phyloP scores from a whole-genome alignment of 1,140 invertebrate species.

The Episyrphus balteatus region DNA sequence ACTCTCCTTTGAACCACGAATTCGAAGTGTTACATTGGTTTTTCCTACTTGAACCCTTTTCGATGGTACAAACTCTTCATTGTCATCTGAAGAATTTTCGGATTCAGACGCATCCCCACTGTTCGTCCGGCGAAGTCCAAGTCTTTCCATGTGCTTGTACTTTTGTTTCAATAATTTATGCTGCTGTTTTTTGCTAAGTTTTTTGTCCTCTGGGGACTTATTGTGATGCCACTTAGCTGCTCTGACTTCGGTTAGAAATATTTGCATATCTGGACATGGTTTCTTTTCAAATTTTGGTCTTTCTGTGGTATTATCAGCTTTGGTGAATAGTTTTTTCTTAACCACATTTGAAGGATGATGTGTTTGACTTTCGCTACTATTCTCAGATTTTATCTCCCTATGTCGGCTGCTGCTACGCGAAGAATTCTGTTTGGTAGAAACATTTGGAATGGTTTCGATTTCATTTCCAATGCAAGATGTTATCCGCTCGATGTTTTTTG shows the following conservation, averaged over 20 bases:
- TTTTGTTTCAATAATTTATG: conserved; percentile 40
- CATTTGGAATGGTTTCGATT: not conserved
- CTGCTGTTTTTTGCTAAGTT: conserved; percentile 32
- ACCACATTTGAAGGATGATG: conserved; percentile 19
- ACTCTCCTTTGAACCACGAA: conserved; percentile 13
- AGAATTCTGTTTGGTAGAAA: not conserved
- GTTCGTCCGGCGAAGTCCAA: conserved; percentile 36
- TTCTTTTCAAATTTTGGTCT: conserved; percentile 10
- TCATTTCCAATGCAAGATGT: conserved; percentile 16
- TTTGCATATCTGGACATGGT: conserved; percentile 25
- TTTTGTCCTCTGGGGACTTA: conserved; percentile 32
- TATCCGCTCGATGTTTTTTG: conserved; percentile 42
- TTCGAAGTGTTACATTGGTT: conserved; percentile 26
- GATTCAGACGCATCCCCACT: conserved; percentile 26
- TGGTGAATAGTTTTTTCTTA: conserved; percentile 28
- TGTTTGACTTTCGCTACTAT: conserved; percentile 9
- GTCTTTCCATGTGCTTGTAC: conserved; percentile 43
- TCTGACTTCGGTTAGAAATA: conserved; percentile 31
- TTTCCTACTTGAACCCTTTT: conserved; percentile 29
- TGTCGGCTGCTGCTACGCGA: conserved; percentile 7
- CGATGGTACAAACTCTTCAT: conserved; percentile 33
- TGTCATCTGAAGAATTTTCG: conserved; percentile 28
- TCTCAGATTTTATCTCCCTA: conserved; percentile 27
- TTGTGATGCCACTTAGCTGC: conserved; percentile 21
- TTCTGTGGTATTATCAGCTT: conserved; percentile 23